Percentiles rank a stretch among this genome's conserved stretches.
Evolutionary conservation across 2,113 vertebrate species (phyloP).

Genomic region (Hemiprocne comata): DNA sequence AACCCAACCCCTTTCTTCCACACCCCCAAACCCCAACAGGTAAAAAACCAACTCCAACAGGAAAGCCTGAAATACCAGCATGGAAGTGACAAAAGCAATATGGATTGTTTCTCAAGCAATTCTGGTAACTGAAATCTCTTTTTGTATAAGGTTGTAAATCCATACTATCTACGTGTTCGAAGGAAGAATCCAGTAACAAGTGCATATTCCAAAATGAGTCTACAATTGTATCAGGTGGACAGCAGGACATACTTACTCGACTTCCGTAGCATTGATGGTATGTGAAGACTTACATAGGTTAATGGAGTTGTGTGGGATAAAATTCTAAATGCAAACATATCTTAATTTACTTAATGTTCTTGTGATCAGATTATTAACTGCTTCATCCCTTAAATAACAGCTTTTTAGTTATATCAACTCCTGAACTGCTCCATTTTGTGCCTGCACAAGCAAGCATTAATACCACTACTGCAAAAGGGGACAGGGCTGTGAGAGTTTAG

Average conservation of each 20-base stretch:
- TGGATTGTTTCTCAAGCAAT: not conserved
- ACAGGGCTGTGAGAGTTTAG: not conserved
- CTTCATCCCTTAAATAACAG: not conserved
- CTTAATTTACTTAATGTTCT: not conserved
- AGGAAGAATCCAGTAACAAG: constrained; percentile 94
- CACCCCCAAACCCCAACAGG: too few species aligned
- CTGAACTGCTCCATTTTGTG: not conserved
- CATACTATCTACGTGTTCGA: constrained; percentile 93
- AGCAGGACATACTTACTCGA: constrained; percentile 97
- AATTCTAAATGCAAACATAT: not conserved
- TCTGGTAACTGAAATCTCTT: constrained; percentile 1
- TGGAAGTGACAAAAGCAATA: not conserved
- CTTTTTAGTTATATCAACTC: not conserved
- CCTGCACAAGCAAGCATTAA: not conserved
- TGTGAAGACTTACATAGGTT: constrained; percentile 25
- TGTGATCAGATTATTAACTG: not conserved
- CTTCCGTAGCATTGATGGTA: constrained; percentile 98
- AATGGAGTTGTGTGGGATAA: not conserved
- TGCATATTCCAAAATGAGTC: constrained; percentile 96
- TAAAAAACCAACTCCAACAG: too few species aligned
- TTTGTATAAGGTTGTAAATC: constrained; percentile 91
- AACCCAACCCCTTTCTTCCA: too few species aligned
- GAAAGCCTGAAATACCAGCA: not conserved
- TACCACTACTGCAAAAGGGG: not conserved
- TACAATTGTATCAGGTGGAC: constrained; percentile 98